Evolutionary conservation across 2,113 vertebrate species (phyloP).

Genomic region (Pogona vitticeps): DNA sequence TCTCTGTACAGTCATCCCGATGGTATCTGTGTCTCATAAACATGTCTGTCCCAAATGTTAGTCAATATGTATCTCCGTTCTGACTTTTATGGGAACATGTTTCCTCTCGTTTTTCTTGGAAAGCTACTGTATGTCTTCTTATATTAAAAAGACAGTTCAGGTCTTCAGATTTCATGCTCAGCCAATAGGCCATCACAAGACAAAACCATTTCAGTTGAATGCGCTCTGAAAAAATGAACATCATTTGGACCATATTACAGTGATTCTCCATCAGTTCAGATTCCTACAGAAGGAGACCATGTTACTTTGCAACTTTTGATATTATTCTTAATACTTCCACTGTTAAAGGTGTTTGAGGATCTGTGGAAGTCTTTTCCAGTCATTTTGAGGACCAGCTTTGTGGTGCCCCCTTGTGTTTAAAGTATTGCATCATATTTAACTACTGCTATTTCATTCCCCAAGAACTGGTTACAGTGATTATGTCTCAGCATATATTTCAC

Average conservation of each 20-base stretch:
- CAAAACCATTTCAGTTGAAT: slow-evolving; percentile 10
- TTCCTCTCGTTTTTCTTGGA: not conserved
- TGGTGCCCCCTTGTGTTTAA: slow-evolving; percentile 72
- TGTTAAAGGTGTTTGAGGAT: slow-evolving; percentile 9
- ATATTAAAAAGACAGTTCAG: not conserved
- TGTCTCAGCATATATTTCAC: not conserved
- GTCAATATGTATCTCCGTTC: not conserved
- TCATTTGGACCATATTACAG: not conserved
- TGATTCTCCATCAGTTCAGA: not conserved
- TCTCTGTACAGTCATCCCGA: not conserved
- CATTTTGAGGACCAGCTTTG: slow-evolving; percentile 47
- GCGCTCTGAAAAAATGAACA: not conserved
- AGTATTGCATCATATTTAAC: slow-evolving; percentile 31
- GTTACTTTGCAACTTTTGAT: not conserved
- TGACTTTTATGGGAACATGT: not conserved
- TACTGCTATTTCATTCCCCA: not conserved
- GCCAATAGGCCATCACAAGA: not conserved
- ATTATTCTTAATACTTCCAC: not conserved
- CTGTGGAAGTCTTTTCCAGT: not conserved
- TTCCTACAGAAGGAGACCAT: not conserved
- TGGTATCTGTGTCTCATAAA: not conserved
- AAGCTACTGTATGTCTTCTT: not conserved
- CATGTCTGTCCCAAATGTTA: not conserved
- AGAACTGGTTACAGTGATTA: not conserved
- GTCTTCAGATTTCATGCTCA: not conserved